Evolutionary conservation across 2,113 vertebrate species (phyloP), one percentile per base, ranked within the genome.

Genomic region (Butastur rufipennis): DNA sequence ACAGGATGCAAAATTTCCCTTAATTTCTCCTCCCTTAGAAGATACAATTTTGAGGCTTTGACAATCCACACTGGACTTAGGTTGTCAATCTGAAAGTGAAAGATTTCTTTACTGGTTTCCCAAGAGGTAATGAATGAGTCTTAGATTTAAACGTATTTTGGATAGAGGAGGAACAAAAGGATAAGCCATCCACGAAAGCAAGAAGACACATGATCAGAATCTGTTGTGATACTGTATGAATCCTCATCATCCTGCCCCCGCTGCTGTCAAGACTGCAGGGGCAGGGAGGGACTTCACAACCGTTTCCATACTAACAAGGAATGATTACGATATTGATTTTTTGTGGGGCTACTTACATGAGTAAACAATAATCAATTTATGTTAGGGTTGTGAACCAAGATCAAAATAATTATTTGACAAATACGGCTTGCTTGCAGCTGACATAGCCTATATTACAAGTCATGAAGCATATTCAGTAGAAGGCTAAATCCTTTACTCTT

Each of bases 321-420:
- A 70, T 43, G 5, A 85, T 36, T 34, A 72, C 3, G 2, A 32
- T 21, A 61, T 11, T n/a, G 73, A 75, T 47, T 85, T 79, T 67
- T 67, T 2, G 3, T 27, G 27, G 32, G 36, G 47, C 48, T 67
- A 72, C 48, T 47, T 40, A 78, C 27, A 56, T 15, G 47, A 94
- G 43, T 68, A 85, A 96, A 78, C 21, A 79, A 45, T 75, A 43
- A 87, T 80, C 61, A 52, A 53, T 68, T 87, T 52, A 52, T 9
- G 7, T 87, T 56, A 45, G 43, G 48, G 34, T 48, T 68, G 52
- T 3, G 6, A 92, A 68, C 48, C 32, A 58, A 36, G 53, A 75
- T 56, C 58, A 47, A 72, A 93, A 82, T 32, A 80, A 65, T 75
- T 83, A n/a, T 55, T 95, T 91, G 53, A 91, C 48, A 85, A 89